phyloP scores from a whole-genome alignment of 2,797 vertebrate species.

The Echeneis naucrates region DNA sequence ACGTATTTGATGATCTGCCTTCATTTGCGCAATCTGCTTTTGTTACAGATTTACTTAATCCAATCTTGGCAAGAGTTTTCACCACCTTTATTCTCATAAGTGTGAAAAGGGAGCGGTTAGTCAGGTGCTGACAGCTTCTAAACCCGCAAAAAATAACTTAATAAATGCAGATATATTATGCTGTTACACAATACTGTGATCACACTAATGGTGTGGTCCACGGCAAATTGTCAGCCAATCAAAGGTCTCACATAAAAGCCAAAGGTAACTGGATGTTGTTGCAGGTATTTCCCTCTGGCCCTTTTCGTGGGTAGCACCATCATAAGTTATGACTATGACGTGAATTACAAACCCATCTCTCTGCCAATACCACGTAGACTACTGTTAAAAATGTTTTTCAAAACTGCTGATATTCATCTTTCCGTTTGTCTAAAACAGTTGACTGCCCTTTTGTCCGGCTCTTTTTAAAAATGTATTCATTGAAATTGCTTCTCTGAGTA shows the following conservation, averaged over 20 bases:
- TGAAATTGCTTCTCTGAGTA: background rate
- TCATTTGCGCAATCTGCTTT: slow-evolving; percentile 3
- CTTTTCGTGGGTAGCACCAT: slow-evolving; percentile 22
- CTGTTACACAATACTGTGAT: slow-evolving; percentile 29
- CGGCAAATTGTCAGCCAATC: slow-evolving; percentile 26
- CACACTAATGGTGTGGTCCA: slow-evolving; percentile 5
- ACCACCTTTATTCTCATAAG: slow-evolving; percentile 18
- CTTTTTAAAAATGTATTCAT: background rate
- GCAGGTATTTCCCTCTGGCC: slow-evolving; percentile 20
- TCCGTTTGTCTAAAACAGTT: background rate
- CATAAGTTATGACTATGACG: slow-evolving; percentile 21
- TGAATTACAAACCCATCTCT: slow-evolving; percentile 40
- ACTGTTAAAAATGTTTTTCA: background rate
- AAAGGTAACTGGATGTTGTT: slow-evolving; percentile 40
- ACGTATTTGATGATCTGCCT: background rate
- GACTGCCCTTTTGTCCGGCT: background rate
- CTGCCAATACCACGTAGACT: too few species aligned
- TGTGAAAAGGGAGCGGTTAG: slow-evolving; percentile 21
- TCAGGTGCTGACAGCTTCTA: slow-evolving; percentile 39
- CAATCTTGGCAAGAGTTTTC: slow-evolving; percentile 14
- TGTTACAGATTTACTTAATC: slow-evolving; percentile 9
- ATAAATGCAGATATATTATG: slow-evolving; percentile 24
- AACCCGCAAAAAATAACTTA: slow-evolving; percentile 24
- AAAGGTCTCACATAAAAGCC: slow-evolving; percentile 17
- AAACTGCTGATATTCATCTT: background rate